Base-by-base conservation (phyloP, 2,888 invertebrate species). In the Incurvaria masculella region DNA sequence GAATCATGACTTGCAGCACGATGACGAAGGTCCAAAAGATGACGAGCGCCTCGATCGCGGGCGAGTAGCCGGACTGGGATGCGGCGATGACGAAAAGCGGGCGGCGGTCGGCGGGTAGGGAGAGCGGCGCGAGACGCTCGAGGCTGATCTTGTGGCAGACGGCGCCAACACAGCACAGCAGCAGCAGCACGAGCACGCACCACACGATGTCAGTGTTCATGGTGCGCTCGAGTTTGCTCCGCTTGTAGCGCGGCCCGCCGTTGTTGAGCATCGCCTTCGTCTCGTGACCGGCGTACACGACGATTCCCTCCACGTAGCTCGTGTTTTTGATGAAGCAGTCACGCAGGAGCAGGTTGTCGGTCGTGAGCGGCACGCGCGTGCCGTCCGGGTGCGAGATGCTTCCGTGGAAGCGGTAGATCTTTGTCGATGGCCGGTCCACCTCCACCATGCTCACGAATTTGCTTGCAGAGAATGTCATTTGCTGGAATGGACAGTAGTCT, bases 191-290 rank as follows among this genome's bases (percentile, higher is more conserved):
- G 56, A 95, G 82, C 57, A 97, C 93, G 80, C 97, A 97, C 94
- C 95, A 97, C 62, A 97, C 87, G 51, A 97, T 92, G 73, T 97
- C 96, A 58, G 89, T 86, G 74, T 98, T 98, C 89, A 98, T 96
- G 69, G 90, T 88, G 55, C 88, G 85, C 71, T 98, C 97, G 58
- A 98, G 79, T 54, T 88, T 87, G 47, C 96, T 96, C 58, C 95
- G 85, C 74, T 96, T 97, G 73, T 91, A 94, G 42, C 96, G 84
- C 50, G 96, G 96, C 41, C 96, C 94, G 55, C 94, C 93, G 70
- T 97, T 97, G 72, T 97, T 98, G 53, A 97, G 82, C 94, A 97
- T 94, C 17, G 97, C 94, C 75, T 98, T 98, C 16, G 97, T 97
- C 79, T 98, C 97, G 69, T 94, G 94, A 50, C 97, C 93, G 55